Base-by-base conservation (phyloP, 2,888 invertebrate species). In the Lumbricus terrestris region DNA sequence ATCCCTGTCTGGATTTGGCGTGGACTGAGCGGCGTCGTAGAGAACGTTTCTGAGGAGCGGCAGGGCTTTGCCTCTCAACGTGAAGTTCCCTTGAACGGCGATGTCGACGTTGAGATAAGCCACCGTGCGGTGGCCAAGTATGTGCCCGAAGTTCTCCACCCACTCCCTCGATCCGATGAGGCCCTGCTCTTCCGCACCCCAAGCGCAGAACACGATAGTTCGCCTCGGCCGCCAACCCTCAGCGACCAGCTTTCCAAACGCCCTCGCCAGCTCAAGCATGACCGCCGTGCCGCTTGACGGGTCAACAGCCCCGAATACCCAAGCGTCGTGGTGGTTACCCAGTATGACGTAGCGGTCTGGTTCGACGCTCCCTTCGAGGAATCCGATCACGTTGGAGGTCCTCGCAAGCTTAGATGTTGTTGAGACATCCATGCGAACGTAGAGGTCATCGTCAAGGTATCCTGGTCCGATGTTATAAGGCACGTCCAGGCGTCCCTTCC, bases 271-370 rank as follows among this genome's bases (percentile, higher is more conserved):
- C 93, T 96, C 96, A 92, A 95, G 93, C 93, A 96, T 93, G 33
- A 94, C 94, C 0, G 96, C 95, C 11, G 96, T 96, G 40, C 95
- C 96, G 90, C 95, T 95, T 83, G 95, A 94, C 4, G 96, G 96
- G 92, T 96, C 96, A 23, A 95, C 93, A 5, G 95, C 95, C 0
- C 96, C 96, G 82, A 95, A 95, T 35, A 94, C 94, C 96, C 96
- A 96, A 37, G 96, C 95, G 92, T 96, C 96, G 88, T 95, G 94
- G 92, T 96, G 96, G 93, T 96, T 96, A 20, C 96, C 96, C 8
- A 96, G 91, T 90, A 96, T 92, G 13, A 96, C 95, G 92, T 96
- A 96, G 37, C 95, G 93, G 92, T 95, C 96, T 94, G 93, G 69
- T 92, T 93, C 90, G 47, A 90, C 90, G 90, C 93, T 93, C 5